Conservation (phyloP, 2,113 vertebrate species). For the Phaethornis superciliosus region DNA sequence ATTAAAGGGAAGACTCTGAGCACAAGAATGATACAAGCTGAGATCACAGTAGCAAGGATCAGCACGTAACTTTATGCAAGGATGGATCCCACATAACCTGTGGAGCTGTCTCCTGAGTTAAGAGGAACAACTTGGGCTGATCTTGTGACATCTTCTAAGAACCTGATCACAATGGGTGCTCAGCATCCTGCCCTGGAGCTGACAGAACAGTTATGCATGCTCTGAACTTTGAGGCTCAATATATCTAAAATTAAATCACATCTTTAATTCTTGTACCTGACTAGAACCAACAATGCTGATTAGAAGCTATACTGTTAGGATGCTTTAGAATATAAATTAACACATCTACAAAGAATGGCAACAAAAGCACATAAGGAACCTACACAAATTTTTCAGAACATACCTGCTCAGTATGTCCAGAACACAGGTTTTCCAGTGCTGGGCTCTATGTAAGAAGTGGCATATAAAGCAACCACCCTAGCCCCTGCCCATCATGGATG, state of each 20-base stretch:
- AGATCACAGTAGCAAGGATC: background rate
- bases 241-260: background rate
- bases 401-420: background rate
- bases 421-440: background rate
- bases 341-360: background rate
- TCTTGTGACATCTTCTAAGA: background rate
- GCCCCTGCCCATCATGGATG: background rate
- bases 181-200: background rate
- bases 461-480: background rate
- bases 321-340: background rate
- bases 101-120: background rate
- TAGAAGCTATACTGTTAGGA: background rate
- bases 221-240: background rate
- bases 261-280: background rate
- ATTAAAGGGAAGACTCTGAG: background rate
- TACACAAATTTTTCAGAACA: background rate
- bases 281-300: background rate
- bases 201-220: background rate
- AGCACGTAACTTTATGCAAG: background rate
- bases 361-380: background rate
- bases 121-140: background rate
- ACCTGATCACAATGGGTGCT: background rate
- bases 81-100: background rate
- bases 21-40: background rate
- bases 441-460: background rate